Percentiles rank a stretch among this genome's conserved stretches.
Conservation (phyloP, 2,888 invertebrate genomes). For the Gymnoscelis rufifasciata region DNA sequence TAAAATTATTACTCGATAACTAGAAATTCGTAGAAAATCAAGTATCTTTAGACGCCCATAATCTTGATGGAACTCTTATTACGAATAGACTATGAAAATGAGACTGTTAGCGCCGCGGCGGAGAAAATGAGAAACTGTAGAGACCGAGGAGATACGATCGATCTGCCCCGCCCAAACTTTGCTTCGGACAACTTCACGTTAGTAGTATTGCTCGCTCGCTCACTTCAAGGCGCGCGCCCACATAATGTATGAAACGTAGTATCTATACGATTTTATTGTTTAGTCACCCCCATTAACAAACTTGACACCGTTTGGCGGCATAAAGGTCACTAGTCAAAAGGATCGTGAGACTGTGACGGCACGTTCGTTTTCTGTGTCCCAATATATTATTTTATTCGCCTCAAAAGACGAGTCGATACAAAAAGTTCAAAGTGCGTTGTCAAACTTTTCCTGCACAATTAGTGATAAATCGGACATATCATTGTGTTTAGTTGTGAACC, state of each 20-base stretch:
- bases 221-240: constrained; percentile 58
- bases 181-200: constrained; percentile 61
- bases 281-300: constrained; percentile 64
- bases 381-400: constrained; percentile 21
- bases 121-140: constrained; percentile 37
- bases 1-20: no score
- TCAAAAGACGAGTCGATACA: constrained; percentile 23
- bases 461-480: constrained; percentile 40
- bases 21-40: no score
- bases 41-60: no score
- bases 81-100: no score
- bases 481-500: constrained; percentile 45
- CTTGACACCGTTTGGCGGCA: constrained; percentile 53
- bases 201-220: constrained; percentile 46
- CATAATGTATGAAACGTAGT: constrained; percentile 69
- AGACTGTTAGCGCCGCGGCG: constrained; percentile 34
- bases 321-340: constrained; percentile 51
- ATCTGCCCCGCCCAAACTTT: constrained; percentile 56
- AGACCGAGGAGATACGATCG: constrained; percentile 52
- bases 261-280: constrained; percentile 68
- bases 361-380: constrained; percentile 21
- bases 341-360: constrained; percentile 28
- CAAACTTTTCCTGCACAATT: constrained; percentile 22
- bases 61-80: no score
- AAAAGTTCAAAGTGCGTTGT: no score